Base-by-base conservation (phyloP, 2,888 invertebrate genomes). In the Euclidia mi region DNA sequence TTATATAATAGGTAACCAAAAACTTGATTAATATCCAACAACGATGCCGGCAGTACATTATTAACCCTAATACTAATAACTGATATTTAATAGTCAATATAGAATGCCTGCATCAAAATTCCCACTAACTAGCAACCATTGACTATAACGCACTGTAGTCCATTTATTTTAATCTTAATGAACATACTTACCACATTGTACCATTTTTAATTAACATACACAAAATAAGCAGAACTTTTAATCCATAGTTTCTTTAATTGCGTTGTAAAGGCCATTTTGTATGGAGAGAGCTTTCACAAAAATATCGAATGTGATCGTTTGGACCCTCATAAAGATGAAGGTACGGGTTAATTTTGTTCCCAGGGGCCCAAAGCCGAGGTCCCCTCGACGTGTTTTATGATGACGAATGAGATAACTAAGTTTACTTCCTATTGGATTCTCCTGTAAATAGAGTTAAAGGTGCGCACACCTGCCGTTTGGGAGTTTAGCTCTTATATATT, bases 241-340 rank as follows among this genome's bases (percentile, higher is more conserved):
- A 44, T 64, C 49, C 55, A 61, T 44, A 48, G 50, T 70, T 65
- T 43, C 66, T 55, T 50, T 51, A 31, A 15, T 47, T 35, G 9
- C 31, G 17, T 43, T 29, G n/a, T 28, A 53, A 53, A 25, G 52
- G 65, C 48, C 56, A 42, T 35, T 25, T 37, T 11, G 15, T 41
- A 17, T 41, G 14, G 40, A 29, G 44, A 42, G 37, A 20, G 35
- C 37, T 47, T 25, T 57, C 48, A 48, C 48, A 57, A 61, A 65
- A 61, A 65, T 70, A 52, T 61, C 53, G 52, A 45, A 48, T 65
- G 56, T 44, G 71, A 57, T 65, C 65, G 71, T 42, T n/a, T 32
- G 37, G 61, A 61, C 66, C 68, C 56, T 71, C 68, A 45, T 68
- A 68, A 68, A 70, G 29, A 46, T 47, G 50, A 71, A 70, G 67